These are phyloP conservation scores for Antigone vipio DNA, from an alignment of 2,113 vertebrate genomes.

Conservation along the genomic window DNA sequence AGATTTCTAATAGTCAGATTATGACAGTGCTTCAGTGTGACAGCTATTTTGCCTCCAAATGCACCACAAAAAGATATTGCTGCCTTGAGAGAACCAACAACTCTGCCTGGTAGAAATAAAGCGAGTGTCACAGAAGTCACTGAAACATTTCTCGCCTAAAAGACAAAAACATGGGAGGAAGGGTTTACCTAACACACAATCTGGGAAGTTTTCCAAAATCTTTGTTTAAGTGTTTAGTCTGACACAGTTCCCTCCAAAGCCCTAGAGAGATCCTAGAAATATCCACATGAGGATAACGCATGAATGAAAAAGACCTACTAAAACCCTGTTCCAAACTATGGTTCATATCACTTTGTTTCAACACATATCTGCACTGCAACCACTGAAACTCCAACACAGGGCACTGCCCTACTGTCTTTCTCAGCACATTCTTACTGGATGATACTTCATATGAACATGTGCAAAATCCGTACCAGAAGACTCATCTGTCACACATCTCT, in stretches of 20 bases:
- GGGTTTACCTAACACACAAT: constrained; percentile 14
- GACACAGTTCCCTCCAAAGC: constrained; percentile 29
- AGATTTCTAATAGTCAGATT: neutral
- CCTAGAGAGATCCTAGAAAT: neutral
- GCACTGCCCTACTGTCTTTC: neutral
- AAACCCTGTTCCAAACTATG: neutral
- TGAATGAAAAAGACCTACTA: neutral
- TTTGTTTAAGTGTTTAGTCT: constrained; percentile 56
- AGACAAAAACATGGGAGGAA: neutral
- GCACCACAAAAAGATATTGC: neutral
- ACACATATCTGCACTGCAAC: neutral
- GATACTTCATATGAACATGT: neutral
- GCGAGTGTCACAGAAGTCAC: neutral
- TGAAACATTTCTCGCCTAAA: constrained; percentile 36
- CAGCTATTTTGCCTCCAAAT: neutral
- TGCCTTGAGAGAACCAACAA: neutral
- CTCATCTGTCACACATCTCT: constrained; percentile 30
- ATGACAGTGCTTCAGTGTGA: neutral
- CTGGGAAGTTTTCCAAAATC: constrained; percentile 41
- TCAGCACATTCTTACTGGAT: constrained; percentile 33
- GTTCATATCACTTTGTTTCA: neutral
- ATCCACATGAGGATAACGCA: neutral
- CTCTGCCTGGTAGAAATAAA: neutral
- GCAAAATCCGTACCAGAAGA: neutral
- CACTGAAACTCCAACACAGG: neutral